Evolutionary conservation across 2,888 invertebrate genomes (phyloP).

Genomic region (Calliopum simillimum): DNA sequence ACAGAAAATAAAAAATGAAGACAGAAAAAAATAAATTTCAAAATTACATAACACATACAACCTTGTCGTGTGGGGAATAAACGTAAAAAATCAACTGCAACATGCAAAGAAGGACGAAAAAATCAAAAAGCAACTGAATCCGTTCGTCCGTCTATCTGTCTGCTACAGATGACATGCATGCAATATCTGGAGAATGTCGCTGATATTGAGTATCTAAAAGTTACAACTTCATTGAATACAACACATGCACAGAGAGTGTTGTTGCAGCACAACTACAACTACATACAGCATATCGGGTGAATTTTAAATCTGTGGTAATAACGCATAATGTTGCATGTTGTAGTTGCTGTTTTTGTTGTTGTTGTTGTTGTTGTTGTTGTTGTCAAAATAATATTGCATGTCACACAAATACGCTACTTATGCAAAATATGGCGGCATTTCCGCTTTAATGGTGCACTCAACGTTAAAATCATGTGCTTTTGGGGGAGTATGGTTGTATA

Average conservation of each 20-base stretch:
- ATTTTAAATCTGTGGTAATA: slow-evolving; percentile 14
- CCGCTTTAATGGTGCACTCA: slow-evolving; percentile 22
- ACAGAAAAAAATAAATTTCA: too few relatives aligned
- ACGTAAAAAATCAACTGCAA: too few relatives aligned
- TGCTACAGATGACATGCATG: neutral
- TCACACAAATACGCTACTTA: slow-evolving; percentile 27
- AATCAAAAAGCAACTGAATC: too few relatives aligned
- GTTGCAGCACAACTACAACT: neutral
- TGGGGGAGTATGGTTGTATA: too few relatives aligned
- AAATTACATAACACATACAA: too few relatives aligned
- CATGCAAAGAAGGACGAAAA: too few relatives aligned
- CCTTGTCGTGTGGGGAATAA: too few relatives aligned
- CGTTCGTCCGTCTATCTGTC: neutral
- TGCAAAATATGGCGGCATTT: slow-evolving; percentile 29
- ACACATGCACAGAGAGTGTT: neutral
- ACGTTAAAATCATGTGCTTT: too few relatives aligned
- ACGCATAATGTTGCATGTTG: slow-evolving; percentile 14
- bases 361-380: slow-evolving; percentile 32
- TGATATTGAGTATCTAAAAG: slow-evolving; percentile 21
- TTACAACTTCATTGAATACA: slow-evolving; percentile 15
- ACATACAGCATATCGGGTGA: neutral
- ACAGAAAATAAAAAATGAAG: too few relatives aligned
- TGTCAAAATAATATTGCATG: slow-evolving; percentile 28
- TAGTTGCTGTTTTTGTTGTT: slow-evolving; percentile 34
- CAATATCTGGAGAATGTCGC: neutral